phyloP scores from a whole-genome alignment of 2,797 vertebrate species.

The Sebastes goodei region DNA sequence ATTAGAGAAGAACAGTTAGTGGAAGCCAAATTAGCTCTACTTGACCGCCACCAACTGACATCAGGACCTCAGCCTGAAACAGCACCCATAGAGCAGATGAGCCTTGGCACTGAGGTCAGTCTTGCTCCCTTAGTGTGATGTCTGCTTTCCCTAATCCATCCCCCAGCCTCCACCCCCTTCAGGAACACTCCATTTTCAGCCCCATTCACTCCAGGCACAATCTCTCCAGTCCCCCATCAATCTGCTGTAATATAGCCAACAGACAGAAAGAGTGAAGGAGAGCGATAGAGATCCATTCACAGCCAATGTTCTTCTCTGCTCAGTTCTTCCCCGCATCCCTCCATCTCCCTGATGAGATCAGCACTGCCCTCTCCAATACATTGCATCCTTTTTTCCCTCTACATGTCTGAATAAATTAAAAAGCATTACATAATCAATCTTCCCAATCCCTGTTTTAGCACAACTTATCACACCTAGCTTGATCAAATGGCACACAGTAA shows the following conservation, averaged over 20 bases:
- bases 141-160: conserved; percentile 21
- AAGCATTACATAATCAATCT: conserved; percentile 79
- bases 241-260: conserved; percentile 59
- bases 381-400: conserved; percentile 47
- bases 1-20: background rate
- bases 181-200: conserved; percentile 57
- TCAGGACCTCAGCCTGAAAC: conserved; percentile 25
- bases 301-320: conserved; percentile 50
- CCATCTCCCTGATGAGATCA: conserved; percentile 69
- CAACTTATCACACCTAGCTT: conserved; percentile 51
- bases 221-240: conserved; percentile 57
- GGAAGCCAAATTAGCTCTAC: conserved; percentile 10
- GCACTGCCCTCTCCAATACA: conserved; percentile 63
- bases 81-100: conserved; percentile 30
- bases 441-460: conserved; percentile 41
- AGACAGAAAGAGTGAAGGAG: conserved; percentile 38
- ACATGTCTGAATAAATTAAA: conserved; percentile 78
- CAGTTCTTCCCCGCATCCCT: conserved; percentile 49
- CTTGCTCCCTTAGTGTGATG: conserved; percentile 25
- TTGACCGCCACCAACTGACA: conserved; percentile 25
- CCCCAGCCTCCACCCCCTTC: background rate
- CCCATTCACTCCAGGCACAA: conserved; percentile 59
- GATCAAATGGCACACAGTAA: conserved; percentile 54
- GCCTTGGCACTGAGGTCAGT: conserved; percentile 50
- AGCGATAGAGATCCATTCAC: conserved; percentile 59